Evolutionary conservation across 2,797 vertebrate genomes (phyloP).

Genomic region (Oreochromis grahami): DNA sequence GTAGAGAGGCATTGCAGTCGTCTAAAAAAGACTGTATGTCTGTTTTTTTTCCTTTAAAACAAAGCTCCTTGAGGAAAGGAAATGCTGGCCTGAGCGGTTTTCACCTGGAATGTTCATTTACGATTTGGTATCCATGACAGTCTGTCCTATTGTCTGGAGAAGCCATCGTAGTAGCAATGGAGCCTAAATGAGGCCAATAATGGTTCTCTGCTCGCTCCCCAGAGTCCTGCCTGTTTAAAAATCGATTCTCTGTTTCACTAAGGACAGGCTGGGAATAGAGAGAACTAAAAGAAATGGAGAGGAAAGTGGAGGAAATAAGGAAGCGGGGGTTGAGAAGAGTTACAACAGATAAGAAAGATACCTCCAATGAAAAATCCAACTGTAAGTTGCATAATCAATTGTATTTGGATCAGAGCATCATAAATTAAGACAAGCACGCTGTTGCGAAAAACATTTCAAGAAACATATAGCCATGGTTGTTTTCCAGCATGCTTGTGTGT

Average conservation of each 20-base stretch:
- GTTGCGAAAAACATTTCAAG: background rate
- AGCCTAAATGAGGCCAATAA: slow-evolving; percentile 76
- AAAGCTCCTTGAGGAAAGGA: slow-evolving; percentile 49
- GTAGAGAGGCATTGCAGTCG: slow-evolving; percentile 16
- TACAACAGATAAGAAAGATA: slow-evolving; percentile 21
- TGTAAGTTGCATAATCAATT: background rate
- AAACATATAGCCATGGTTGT: background rate
- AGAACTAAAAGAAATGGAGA: slow-evolving; percentile 44
- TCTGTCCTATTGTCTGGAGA: slow-evolving; percentile 64
- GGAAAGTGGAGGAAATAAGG: slow-evolving; percentile 5
- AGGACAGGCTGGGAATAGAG: slow-evolving; percentile 60
- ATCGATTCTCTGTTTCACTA: slow-evolving; percentile 74
- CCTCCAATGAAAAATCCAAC: background rate
- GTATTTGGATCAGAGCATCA: background rate
- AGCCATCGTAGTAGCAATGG: slow-evolving; percentile 60
- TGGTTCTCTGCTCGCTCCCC: slow-evolving; percentile 62
- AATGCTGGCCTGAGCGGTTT: slow-evolving; percentile 64
- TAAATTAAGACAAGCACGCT: background rate
- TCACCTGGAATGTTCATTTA: slow-evolving; percentile 56
- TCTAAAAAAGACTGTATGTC: slow-evolving; percentile 15
- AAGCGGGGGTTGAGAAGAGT: background rate
- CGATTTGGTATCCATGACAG: slow-evolving; percentile 58
- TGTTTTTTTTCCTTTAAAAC: slow-evolving; percentile 26
- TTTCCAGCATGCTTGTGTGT: background rate
- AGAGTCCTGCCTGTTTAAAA: slow-evolving; percentile 71